Evolutionary conservation across 2,888 invertebrate species (phyloP), one percentile per base, ranked within the genome.

Genomic region (Ecliptopera silaceata): DNA sequence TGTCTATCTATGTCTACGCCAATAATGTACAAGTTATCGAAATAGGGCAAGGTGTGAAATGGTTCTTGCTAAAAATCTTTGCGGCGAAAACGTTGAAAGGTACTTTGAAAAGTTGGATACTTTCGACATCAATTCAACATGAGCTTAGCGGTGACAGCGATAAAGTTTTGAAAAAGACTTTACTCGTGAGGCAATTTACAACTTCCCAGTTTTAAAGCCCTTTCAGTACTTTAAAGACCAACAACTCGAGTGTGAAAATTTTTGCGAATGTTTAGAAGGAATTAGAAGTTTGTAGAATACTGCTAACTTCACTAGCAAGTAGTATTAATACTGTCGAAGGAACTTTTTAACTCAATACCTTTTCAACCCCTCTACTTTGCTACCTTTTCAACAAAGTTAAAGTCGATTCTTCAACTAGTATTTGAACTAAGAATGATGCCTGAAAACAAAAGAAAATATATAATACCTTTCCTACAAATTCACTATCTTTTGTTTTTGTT

Each of bases 101-200:
- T 65, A 59, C 57, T 61, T 64, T 47, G 52, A 51, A 46, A 68
- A 72, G 65, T 63, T 63, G 56, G 68, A 61, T 68, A 65, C 69
- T 66, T 67, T 68, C 54, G 57, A 66, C 68, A 69, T 69, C 58
- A 71, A 71, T 71, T 70, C 61, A 65, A 60, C 63, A 59, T 55
- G 60, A 64, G 63, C 68, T 72, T 66, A 68, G 65, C 49, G 66
- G 64, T 65, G 65, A 68, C 64, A 57, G 61, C 61, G 54, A 60
- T 66, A 65, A 68, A 66, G 61, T 65, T 66, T 52, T 50, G 48
- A 48, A 59, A 51, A 55, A 59, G 41, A 46, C 32, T 46, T 41
- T 38, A 39, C 12, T 49, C 20, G 32, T 50, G 22, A 50, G 8
- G 42, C 13, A 42, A 42, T 26, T 10, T 22, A 42, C 42, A 22